Percentiles rank a stretch among this genome's conserved stretches.
Evolutionary conservation across 2,888 invertebrate species (phyloP).

Genomic region (Limnephilus rhombicus): DNA sequence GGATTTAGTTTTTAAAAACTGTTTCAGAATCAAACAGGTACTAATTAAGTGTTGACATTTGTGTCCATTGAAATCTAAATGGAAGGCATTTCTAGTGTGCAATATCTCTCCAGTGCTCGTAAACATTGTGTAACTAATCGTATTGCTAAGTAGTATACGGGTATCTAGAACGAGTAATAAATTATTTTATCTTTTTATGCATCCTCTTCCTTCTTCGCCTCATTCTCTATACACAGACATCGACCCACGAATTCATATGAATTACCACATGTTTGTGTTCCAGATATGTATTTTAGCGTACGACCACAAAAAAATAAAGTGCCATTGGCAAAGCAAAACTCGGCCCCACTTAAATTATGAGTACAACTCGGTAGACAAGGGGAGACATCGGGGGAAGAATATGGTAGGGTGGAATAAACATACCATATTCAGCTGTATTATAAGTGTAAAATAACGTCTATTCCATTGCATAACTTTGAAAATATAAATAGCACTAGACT

Average conservation of each 20-base stretch:
- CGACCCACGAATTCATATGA: not conserved
- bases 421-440: not conserved
- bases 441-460: not conserved
- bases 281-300: slow-evolving; percentile 23
- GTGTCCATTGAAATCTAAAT: too few species aligned
- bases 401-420: not conserved
- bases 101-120: not conserved
- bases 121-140: not conserved
- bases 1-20: too few species aligned
- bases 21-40: too few species aligned
- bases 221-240: not conserved
- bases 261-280: slow-evolving; percentile 9
- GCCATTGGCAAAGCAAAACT: slow-evolving; percentile 40
- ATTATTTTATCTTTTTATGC: not conserved
- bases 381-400: not conserved
- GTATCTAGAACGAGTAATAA: not conserved
- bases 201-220: not conserved
- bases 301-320: slow-evolving; percentile 41
- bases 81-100: too few species aligned
- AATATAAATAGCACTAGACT: not conserved
- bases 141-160: not conserved
- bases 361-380: not conserved
- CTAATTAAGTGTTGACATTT: too few species aligned
- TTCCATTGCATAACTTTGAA: not conserved
- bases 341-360: slow-evolving; percentile 38